phyloP scores from a whole-genome alignment of 2,888 invertebrate genomes.

The Aphrophora alni region DNA sequence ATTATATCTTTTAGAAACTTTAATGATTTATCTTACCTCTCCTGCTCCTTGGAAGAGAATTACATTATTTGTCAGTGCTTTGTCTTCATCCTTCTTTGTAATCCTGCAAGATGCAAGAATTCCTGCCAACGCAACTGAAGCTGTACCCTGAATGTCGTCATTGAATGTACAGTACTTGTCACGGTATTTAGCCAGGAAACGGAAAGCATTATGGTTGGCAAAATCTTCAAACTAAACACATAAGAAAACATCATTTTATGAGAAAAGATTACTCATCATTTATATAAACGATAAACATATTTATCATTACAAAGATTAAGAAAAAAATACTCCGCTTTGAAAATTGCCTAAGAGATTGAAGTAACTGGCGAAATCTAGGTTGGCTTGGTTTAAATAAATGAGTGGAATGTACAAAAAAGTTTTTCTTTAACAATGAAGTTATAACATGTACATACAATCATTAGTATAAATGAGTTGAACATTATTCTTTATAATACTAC shows the following conservation, averaged over 20 bases:
- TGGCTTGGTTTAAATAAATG: too few species aligned
- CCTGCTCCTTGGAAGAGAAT: conserved; percentile 97
- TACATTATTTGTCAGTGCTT: conserved; percentile 77
- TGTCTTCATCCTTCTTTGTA: conserved; percentile 68
- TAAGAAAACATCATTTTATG: background rate
- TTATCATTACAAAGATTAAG: background rate
- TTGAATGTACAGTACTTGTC: conserved; percentile 94
- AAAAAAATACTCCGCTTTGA: too few species aligned
- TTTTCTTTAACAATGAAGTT: too few species aligned
- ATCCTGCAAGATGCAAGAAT: conserved; percentile 84
- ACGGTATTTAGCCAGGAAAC: conserved; percentile 88
- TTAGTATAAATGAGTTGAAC: too few species aligned
- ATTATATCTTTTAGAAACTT: too few species aligned
- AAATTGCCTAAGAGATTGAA: too few species aligned
- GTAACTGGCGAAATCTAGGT: too few species aligned
- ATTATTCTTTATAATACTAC: too few species aligned
- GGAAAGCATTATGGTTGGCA: conserved; percentile 96
- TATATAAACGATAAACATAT: background rate
- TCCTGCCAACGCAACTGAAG: conserved; percentile 94
- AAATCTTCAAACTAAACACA: conserved; percentile 92
- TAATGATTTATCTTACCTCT: conserved; percentile 82
- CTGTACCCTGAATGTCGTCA: conserved; percentile 97
- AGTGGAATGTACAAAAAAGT: too few species aligned
- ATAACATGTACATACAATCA: too few species aligned
- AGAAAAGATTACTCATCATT: too few species aligned